Conservation (phyloP, 2,888 invertebrate species). For the Brachycybe producta region DNA sequence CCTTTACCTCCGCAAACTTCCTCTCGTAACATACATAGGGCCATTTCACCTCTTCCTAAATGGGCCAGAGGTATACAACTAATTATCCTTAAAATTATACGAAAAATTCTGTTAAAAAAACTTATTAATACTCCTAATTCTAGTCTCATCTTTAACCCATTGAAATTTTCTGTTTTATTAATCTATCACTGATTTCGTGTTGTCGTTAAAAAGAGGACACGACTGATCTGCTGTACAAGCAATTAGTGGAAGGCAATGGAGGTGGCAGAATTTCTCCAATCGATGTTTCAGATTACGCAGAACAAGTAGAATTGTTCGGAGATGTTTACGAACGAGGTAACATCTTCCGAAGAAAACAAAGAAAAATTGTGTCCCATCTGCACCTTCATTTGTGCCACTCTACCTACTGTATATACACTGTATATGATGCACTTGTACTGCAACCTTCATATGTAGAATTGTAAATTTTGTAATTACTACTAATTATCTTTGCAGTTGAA, state of each 20-base stretch:
- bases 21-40: slow-evolving; percentile 22
- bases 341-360: too few species aligned
- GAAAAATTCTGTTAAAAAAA: neutral
- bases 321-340: too few species aligned
- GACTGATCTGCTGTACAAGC: slow-evolving; percentile 43
- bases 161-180: neutral
- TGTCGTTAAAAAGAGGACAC: slow-evolving; percentile 39
- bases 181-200: neutral
- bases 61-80: slow-evolving; percentile 44
- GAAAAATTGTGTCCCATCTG: too few species aligned
- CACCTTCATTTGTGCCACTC: too few species aligned
- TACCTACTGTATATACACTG: too few species aligned
- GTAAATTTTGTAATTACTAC: too few species aligned
- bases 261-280: too few species aligned
- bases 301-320: too few species aligned
- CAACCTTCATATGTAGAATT: too few species aligned
- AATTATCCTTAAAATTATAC: neutral
- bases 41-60: slow-evolving; percentile 40
- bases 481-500: too few species aligned
- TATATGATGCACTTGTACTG: too few species aligned
- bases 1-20: slow-evolving; percentile 21
- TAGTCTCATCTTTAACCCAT: neutral
- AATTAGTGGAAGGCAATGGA: slow-evolving; percentile 14
- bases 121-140: neutral
- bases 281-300: too few species aligned